phyloP scores from a whole-genome alignment of 64 coral and sea anemone species.

The Cladopsammia gracilis region DNA sequence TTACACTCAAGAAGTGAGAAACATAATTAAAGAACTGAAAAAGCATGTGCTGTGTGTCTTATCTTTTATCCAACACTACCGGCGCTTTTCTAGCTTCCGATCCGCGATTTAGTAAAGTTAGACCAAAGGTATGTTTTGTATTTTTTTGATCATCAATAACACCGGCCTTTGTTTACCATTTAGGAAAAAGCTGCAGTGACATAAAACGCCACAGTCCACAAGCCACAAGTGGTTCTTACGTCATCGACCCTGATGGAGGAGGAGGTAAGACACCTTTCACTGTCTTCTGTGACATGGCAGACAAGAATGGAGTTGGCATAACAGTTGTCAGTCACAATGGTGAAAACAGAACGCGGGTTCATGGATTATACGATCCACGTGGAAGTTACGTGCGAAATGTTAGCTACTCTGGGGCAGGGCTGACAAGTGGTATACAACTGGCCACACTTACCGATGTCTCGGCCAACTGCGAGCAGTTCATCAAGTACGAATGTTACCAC shows the following conservation, averaged over 20 bases:
- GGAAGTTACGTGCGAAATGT: not conserved
- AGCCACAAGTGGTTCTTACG: slow-evolving; percentile 27
- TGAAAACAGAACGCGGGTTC: slow-evolving; percentile 41
- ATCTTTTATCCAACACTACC: too few relatives aligned
- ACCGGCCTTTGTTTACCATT: too few relatives aligned
- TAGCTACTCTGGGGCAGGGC: not conserved
- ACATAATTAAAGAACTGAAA: too few relatives aligned
- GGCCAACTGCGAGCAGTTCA: not conserved
- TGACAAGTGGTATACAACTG: not conserved
- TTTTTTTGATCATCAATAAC: too few relatives aligned
- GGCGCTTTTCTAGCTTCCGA: too few relatives aligned
- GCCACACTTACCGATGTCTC: not conserved
- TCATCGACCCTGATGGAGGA: slow-evolving; percentile 24
- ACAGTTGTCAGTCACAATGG: slow-evolving; percentile 71
- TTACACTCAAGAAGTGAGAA: too few relatives aligned
- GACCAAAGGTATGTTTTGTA: too few relatives aligned
- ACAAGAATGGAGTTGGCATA: slow-evolving; percentile 59
- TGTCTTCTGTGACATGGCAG: slow-evolving; percentile 67
- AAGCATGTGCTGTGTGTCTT: too few relatives aligned
- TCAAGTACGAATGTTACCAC: slow-evolving; percentile 14
- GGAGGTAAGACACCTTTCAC: slow-evolving; percentile 21
- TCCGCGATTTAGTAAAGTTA: too few relatives aligned
- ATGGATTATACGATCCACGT: not conserved
- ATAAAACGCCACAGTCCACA: not conserved
- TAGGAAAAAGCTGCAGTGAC: slow-evolving; percentile 35